Base-by-base conservation (phyloP, 2,113 vertebrate genomes). In the Eonycteris spelaea region DNA sequence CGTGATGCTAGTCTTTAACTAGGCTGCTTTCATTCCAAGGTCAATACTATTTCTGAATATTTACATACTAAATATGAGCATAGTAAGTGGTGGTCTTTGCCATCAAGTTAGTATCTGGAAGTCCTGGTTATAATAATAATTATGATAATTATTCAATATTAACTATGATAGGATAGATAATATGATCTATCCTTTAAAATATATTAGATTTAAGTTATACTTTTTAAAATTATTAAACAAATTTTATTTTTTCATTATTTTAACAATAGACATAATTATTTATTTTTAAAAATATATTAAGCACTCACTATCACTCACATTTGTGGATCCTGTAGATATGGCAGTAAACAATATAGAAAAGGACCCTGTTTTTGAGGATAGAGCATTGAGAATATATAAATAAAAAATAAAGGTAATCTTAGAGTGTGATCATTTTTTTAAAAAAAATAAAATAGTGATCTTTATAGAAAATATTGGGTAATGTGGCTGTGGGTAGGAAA, bases 1-100 rank as follows among this genome's bases (percentile, higher is more conserved):
- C 61, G 70, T 22, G 61, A 95, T 93, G 67, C 24, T 93, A 86
- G 82, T 94, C 88, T 26, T 90, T 95, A 96, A 75, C 3, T 79
- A 92, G 59, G 51, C 86, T 96, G n/a, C 85, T 96, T 94, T 97
- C 96, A 96, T 98, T 97, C 96, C 74, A 90, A 90, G 65, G 57
- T 4, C 79, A 93, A 92, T 84, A 15, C 26, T 74, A 65, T 61
- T 92, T 90, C 26, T 86, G 48, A 59, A 71, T n/a, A 87, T 82
- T 90, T 87, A 53, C 28, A 67, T 95, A 80, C 3, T 73, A 90
- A 94, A 88, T 92, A 95, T 45, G 6, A 95, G 16, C 30, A 38
- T 65, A 79, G 53, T 43, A 75, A 84, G 55, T 63, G 14, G 33
- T 70, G n/a, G 21, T 88, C 35, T 90, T 87, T 83, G 57, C 7